Conservation (phyloP, 2,113 vertebrate genomes). For the Acanthisitta chloris region DNA sequence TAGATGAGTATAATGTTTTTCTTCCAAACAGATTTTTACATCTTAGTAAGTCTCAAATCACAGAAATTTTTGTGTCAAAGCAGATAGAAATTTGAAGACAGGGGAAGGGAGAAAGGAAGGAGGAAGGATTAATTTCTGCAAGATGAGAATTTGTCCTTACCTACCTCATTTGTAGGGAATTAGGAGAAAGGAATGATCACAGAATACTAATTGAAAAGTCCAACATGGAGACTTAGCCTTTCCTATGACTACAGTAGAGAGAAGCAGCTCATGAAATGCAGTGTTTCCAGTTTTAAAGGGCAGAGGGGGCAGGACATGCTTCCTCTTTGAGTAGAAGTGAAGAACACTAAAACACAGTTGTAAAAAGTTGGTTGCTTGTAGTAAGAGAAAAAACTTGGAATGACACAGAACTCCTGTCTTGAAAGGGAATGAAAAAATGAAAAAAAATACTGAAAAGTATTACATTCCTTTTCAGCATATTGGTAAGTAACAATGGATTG, state of each 20-base stretch:
- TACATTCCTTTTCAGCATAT: not conserved
- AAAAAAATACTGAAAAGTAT: not conserved
- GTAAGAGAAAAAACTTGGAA: not conserved
- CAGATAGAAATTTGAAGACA: not conserved
- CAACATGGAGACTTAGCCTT: not conserved
- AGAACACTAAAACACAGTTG: not conserved
- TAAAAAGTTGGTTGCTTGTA: not conserved
- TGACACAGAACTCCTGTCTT: not conserved
- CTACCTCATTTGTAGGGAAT: not conserved
- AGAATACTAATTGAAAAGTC: not conserved
- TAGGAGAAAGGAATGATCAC: not conserved
- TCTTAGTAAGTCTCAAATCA: not conserved
- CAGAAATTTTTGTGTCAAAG: not conserved
- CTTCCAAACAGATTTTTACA: not conserved
- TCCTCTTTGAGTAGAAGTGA: not conserved
- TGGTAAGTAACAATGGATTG: not conserved
- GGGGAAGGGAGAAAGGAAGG: not conserved
- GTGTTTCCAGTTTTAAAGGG: not conserved
- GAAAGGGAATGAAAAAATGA: not conserved
- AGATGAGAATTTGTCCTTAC: not conserved
- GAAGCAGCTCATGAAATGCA: not conserved
- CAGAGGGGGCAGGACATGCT: rapidly evolving
- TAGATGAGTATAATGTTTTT: not conserved
- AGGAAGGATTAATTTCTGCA: not conserved
- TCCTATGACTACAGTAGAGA: not conserved